Evolutionary conservation across 1,140 invertebrate species (phyloP).

Genomic region (Drosophila prosaltans): DNA sequence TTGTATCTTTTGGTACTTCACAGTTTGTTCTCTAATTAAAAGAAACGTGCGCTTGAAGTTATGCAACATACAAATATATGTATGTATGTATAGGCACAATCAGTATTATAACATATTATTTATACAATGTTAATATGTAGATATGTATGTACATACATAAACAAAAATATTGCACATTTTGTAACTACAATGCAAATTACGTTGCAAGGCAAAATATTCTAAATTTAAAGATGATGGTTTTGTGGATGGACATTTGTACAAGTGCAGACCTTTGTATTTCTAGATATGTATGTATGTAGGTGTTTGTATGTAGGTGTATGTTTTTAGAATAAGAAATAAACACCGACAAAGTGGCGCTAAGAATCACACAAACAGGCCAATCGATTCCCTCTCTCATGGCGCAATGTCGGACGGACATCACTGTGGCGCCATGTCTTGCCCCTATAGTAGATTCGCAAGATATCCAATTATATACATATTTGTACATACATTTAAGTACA

Average conservation of each 20-base stretch:
- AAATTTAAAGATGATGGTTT: slow-evolving; percentile 76
- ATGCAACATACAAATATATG: background rate
- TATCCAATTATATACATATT: slow-evolving; percentile 1
- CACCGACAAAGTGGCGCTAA: slow-evolving; percentile 57
- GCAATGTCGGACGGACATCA: slow-evolving; percentile 8
- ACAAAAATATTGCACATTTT: slow-evolving; percentile 3
- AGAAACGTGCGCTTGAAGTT: background rate
- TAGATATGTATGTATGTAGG: slow-evolving; percentile 16
- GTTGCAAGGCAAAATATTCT: slow-evolving; percentile 74
- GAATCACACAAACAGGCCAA: slow-evolving; percentile 44
- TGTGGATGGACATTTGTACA: slow-evolving; percentile 47
- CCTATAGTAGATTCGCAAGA: slow-evolving; percentile 1
- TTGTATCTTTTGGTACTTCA: too few species aligned
- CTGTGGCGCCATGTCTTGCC: background rate
- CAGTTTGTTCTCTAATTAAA: too few species aligned
- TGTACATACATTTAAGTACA: background rate
- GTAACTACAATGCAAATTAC: background rate
- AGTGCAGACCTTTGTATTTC: slow-evolving; percentile 35
- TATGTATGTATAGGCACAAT: background rate
- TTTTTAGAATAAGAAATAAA: slow-evolving; percentile 19
- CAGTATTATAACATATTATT: background rate
- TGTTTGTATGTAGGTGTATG: slow-evolving; percentile 16
- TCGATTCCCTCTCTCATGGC: slow-evolving; percentile 19
- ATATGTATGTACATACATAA: background rate
- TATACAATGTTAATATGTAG: slow-evolving; percentile 22